Evolutionary conservation across 2,113 vertebrate genomes (phyloP), one percentile per base, ranked within the genome.

Genomic region (Pseudorhombus dupliciocellatus): DNA sequence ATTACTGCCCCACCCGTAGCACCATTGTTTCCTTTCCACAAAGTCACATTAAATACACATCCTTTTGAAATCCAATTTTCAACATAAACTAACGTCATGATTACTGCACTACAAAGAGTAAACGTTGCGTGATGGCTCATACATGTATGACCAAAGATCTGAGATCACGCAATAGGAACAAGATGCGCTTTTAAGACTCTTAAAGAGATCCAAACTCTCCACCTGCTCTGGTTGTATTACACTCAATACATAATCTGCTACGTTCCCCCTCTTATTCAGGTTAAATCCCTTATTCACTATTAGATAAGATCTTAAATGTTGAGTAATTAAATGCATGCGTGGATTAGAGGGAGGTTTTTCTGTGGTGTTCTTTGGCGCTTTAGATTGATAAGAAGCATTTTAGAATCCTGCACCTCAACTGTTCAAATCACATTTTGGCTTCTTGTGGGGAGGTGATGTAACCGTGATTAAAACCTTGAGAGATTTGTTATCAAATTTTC

Each of bases 261-360:
- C 58, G 37, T 25, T 54, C 65, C 11, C 34, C 22, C n/a, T 66
- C n/a, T 26, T 42, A 28, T 63, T 58, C 48, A 18, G 21, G 16
- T 56, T 37, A 37, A 37, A 37, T 9, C 34, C 34, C 34, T 42
- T 16, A 63, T 31, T 80, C 53, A 44, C 42, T 15, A n/a, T 48
- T 37, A 3, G 34, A 37, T 37, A 37, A 11, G 34, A 37, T 37
- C 34, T 37, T 37, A 37, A 11, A 12, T 37, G 34, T 37, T 37
- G 10, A 10, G 34, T 37, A 12, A 12, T 37, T 2, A 11, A 11
- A 37, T 37, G 34, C 51, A 25, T 25, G 51, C n/a, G 15, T 25
- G 24, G 16, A 18, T 7, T 46, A 46, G 42, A 14, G 25, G 53
- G 18, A 58, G 67, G 12, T 12, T 34, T 58, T 28, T 53, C 56